phyloP scores from a whole-genome alignment of 2,888 invertebrate species.

The Drosophila dives region DNA sequence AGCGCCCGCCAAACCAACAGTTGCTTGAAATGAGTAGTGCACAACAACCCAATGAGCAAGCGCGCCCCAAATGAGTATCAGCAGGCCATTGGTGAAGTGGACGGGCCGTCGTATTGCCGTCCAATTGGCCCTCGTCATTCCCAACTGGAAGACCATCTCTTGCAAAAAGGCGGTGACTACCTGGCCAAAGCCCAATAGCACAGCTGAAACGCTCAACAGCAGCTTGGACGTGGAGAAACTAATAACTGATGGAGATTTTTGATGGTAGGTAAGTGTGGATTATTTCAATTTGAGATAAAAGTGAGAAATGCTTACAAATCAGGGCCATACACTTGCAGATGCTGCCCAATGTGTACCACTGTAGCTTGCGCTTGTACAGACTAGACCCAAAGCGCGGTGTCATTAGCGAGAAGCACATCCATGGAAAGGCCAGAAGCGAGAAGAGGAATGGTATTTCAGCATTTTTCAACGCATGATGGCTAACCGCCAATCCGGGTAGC shows the following conservation, averaged over 20 bases:
- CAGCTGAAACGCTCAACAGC: constrained; percentile 83
- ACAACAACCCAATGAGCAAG: constrained; percentile 83
- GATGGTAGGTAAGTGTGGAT: background rate
- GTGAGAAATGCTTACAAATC: constrained; percentile 75
- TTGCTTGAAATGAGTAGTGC: constrained; percentile 83
- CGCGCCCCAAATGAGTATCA: constrained; percentile 83
- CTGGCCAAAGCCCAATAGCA: constrained; percentile 84
- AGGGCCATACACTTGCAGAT: constrained; percentile 82
- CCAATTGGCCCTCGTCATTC: constrained; percentile 84
- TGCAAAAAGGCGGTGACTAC: constrained; percentile 84
- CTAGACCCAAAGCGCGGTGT: constrained; percentile 84
- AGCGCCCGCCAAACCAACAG: constrained; percentile 80
- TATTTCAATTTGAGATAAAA: background rate
- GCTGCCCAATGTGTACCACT: constrained; percentile 84
- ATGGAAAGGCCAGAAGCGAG: constrained; percentile 84
- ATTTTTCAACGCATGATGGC: constrained; percentile 83
- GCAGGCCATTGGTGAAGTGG: constrained; percentile 83
- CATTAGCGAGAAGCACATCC: constrained; percentile 85
- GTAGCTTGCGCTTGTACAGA: constrained; percentile 81
- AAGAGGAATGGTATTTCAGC: constrained; percentile 84
- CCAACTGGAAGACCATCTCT: constrained; percentile 83
- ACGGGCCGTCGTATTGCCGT: constrained; percentile 82
- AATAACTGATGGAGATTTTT: constrained; percentile 73
- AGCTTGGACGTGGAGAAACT: constrained; percentile 84
- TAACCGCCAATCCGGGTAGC: constrained; percentile 82